These are phyloP conservation scores for Syrrhaptes paradoxus DNA, from an alignment of 2,113 vertebrate species.

Conservation along the genomic window DNA sequence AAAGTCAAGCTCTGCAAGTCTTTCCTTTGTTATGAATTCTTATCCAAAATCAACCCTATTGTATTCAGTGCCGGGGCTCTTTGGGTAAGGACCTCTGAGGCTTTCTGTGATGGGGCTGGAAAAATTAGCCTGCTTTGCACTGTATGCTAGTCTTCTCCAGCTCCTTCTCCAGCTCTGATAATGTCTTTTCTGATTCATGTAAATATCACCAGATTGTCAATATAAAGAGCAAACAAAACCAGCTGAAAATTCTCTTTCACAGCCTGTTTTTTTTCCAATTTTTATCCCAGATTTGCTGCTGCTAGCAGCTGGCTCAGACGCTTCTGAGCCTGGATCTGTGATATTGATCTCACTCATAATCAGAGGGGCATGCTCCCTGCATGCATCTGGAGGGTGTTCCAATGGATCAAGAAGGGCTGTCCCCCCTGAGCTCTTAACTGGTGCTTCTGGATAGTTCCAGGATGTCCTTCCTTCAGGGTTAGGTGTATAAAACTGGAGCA, in stretches of 20 bases:
- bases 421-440: fast-evolving
- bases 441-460: not conserved
- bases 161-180: not conserved
- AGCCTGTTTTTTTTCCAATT: not conserved
- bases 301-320: not conserved
- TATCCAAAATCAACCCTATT: not conserved
- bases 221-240: not conserved
- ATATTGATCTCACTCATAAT: not conserved
- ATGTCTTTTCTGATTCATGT: not conserved
- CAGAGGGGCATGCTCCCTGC: not conserved
- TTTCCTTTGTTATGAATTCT: not conserved
- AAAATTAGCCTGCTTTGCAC: not conserved
- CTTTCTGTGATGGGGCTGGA: not conserved
- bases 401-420: not conserved
- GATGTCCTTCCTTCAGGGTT: not conserved
- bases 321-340: not conserved
- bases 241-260: not conserved
- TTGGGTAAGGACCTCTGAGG: not conserved
- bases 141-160: not conserved
- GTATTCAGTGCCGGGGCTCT: not conserved
- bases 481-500: not conserved
- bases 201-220: not conserved
- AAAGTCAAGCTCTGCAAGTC: not conserved
- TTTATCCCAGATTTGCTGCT: not conserved
- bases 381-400: not conserved